Evolutionary conservation across 2,113 vertebrate species (phyloP).

Genomic region (Craseonycteris thonglongyai): DNA sequence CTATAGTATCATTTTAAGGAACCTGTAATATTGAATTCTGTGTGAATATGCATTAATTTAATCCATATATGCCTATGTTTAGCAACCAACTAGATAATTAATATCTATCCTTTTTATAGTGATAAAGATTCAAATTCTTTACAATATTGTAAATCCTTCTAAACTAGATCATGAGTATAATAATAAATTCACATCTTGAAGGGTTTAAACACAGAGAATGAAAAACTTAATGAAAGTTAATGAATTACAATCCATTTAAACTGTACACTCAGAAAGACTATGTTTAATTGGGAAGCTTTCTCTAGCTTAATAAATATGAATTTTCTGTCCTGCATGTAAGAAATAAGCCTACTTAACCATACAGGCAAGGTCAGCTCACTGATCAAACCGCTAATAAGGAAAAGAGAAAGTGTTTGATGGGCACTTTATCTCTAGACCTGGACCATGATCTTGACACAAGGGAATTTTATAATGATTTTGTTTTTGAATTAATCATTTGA

Average conservation of each 20-base stretch:
- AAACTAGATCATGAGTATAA: conserved; percentile 40
- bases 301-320: conserved; percentile 55
- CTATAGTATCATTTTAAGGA: background rate
- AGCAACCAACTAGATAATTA: conserved; percentile 36
- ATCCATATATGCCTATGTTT: conserved; percentile 20
- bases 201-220: conserved; percentile 45
- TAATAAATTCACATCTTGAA: conserved; percentile 47
- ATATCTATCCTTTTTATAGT: background rate
- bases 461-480: background rate
- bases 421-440: background rate
- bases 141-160: background rate
- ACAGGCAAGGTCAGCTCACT: conserved; percentile 30
- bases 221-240: conserved; percentile 59
- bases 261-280: conserved; percentile 1
- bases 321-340: conserved; percentile 1
- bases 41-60: conserved; percentile 10
- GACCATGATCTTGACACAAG: background rate
- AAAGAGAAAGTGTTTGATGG: background rate
- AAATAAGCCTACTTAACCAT: conserved; percentile 28
- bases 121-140: conserved; percentile 31
- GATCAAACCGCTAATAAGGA: background rate
- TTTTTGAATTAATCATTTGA: background rate
- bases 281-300: conserved; percentile 48
- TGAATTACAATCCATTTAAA: conserved; percentile 51
- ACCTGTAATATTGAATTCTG: conserved; percentile 37